phyloP scores from a whole-genome alignment of 2,888 invertebrate genomes.

The Deilephila elpenor region DNA sequence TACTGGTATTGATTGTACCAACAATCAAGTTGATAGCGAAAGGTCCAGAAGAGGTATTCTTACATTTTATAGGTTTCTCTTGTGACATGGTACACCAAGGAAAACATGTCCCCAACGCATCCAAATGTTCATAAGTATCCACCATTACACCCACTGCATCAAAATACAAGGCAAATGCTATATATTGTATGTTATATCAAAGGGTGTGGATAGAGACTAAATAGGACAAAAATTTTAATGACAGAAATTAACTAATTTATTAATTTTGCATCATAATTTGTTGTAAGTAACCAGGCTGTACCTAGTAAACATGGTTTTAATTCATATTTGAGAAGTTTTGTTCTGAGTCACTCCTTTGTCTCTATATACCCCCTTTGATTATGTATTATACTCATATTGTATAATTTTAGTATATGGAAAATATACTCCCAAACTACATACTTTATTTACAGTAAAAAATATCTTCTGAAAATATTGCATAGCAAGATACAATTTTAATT shows the following conservation, averaged over 20 bases:
- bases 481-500: too few species aligned
- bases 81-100: constrained; percentile 88
- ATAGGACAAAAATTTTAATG: too few species aligned
- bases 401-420: neutral
- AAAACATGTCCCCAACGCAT: constrained; percentile 90
- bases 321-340: too few species aligned
- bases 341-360: too few species aligned
- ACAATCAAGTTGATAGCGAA: constrained; percentile 3
- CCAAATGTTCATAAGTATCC: constrained; percentile 90
- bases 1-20: constrained; percentile 1
- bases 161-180: constrained; percentile 42
- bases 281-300: too few species aligned
- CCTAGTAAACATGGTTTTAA: too few species aligned
- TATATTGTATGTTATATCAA: neutral
- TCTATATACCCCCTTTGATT: too few species aligned
- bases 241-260: too few species aligned
- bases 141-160: constrained; percentile 85
- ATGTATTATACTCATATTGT: neutral
- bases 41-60: constrained; percentile 45
- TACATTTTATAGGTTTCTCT: constrained; percentile 75
- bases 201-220: too few species aligned
- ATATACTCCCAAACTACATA: constrained; percentile 4
- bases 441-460: neutral
- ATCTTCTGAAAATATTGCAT: neutral
- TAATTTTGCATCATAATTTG: too few species aligned